These are phyloP conservation scores for Zeugodacus cucurbitae DNA, from an alignment of 1,140 invertebrate species.

Conservation along the genomic window DNA sequence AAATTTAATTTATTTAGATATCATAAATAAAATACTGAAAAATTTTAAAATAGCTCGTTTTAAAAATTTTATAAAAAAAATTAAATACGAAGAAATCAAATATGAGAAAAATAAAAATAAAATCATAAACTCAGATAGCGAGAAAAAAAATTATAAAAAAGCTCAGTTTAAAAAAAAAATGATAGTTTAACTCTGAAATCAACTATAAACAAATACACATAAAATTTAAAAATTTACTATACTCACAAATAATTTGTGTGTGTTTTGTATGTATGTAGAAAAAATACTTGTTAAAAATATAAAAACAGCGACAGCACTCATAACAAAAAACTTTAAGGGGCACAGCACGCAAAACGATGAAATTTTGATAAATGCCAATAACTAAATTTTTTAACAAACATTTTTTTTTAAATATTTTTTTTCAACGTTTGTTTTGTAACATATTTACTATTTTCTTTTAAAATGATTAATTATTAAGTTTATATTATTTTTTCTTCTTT, in stretches of 20 bases:
- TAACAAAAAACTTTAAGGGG: not conserved
- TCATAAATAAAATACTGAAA: too few species aligned
- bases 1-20: too few species aligned
- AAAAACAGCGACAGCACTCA: constrained; percentile 4
- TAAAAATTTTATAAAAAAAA: too few species aligned
- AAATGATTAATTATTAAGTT: not conserved
- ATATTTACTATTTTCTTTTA: not conserved
- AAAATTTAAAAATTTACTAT: not conserved
- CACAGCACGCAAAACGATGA: constrained; percentile 22
- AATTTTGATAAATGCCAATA: not conserved
- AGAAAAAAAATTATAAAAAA: too few species aligned
- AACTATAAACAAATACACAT: not conserved
- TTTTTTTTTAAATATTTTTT: not conserved
- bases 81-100: too few species aligned
- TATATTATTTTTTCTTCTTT: not conserved
- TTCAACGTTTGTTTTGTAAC: not conserved
- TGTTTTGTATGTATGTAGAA: constrained; percentile 16
- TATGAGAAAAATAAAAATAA: too few species aligned
- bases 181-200: too few species aligned
- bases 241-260: constrained; percentile 30
- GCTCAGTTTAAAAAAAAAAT: too few species aligned
- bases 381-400: not conserved
- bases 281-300: constrained; percentile 19
- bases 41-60: too few species aligned
- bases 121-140: too few species aligned